phyloP scores from a whole-genome alignment of 35 echinoderm and acorn worm species.

The Amphiura filiformis region DNA sequence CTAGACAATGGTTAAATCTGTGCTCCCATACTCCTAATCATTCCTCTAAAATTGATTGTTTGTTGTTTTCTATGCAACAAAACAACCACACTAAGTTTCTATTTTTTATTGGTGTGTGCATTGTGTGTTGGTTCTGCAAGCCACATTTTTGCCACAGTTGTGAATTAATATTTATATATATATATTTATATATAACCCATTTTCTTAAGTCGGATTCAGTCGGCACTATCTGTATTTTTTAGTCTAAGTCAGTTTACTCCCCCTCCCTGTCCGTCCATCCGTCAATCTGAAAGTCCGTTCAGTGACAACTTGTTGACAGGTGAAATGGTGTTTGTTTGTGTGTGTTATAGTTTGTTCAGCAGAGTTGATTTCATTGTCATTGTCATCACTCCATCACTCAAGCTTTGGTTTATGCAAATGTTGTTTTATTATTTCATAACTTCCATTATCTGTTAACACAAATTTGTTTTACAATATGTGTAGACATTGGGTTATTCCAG shows the following conservation, averaged over 20 bases:
- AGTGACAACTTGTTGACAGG: background rate
- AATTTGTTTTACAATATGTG: too few species aligned
- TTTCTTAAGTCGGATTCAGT: background rate
- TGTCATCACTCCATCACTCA: too few species aligned
- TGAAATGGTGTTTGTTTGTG: background rate
- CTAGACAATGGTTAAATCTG: too few species aligned
- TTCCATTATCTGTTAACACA: too few species aligned
- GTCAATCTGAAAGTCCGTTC: background rate
- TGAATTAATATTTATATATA: background rate
- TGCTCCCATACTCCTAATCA: too few species aligned
- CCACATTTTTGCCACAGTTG: slow-evolving; percentile 10
- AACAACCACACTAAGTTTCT: background rate
- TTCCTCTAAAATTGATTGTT: too few species aligned
- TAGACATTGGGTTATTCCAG: too few species aligned
- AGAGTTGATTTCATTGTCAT: background rate
- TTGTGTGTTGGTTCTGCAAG: slow-evolving; percentile 1
- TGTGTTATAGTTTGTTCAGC: background rate
- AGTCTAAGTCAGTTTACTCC: background rate
- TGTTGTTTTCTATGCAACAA: too few species aligned
- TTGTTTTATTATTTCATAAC: too few species aligned
- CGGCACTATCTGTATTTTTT: background rate
- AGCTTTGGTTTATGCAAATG: too few species aligned
- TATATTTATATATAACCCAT: background rate
- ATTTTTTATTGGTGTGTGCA: background rate
- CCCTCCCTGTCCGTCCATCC: background rate